Evolutionary conservation across 2,113 vertebrate genomes (phyloP), one percentile per base, ranked within the genome.

Genomic region (Sardina pilchardus): DNA sequence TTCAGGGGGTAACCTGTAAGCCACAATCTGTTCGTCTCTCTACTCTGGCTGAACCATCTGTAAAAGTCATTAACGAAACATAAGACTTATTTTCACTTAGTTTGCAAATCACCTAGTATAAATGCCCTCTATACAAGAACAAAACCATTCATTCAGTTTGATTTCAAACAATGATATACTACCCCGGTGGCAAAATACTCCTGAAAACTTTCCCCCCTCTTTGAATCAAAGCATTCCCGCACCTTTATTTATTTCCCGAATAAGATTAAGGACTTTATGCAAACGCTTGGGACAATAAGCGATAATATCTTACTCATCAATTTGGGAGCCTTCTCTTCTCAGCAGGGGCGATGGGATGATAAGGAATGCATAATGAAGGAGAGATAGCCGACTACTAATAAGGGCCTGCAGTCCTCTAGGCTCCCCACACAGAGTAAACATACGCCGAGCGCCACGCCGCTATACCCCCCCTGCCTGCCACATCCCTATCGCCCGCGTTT

Each of bases 221-320:
- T 71, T 71, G 8, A 71, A 71, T 34, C 63, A 71, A 34, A 26
- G 30, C 63, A 71, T 30, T 26, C 30, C 8, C 26, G 1, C 63
- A 71, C 63, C 63, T 71, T 71, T 71, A 71, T 71, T 71, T 71
- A 71, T 71, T 71, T 71, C 30, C 63, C 14, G 63, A 71, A 71
- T 71, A 71, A 71, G 26, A 71, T 71, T 71, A 71, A 71, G 63
- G 63, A 71, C 63, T 16, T 50, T 48, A 53, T 82, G 30, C 24
- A 82, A 71, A 71, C 63, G 44, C 16, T 30, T 26, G 30, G 43
- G 82, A 83, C 82, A 83, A 84, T 56, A 80, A 82, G 47, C 48
- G 83, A 82, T 63, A 56, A 88, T 14, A 83, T 83, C 78, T 86
- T 86, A 83, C 53, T 86, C 71, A 81, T 86, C 75, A 71, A 47